Evolutionary conservation across 2,113 vertebrate species (phyloP), one percentile per base, ranked within the genome.

Genomic region (Cottus gobio): DNA sequence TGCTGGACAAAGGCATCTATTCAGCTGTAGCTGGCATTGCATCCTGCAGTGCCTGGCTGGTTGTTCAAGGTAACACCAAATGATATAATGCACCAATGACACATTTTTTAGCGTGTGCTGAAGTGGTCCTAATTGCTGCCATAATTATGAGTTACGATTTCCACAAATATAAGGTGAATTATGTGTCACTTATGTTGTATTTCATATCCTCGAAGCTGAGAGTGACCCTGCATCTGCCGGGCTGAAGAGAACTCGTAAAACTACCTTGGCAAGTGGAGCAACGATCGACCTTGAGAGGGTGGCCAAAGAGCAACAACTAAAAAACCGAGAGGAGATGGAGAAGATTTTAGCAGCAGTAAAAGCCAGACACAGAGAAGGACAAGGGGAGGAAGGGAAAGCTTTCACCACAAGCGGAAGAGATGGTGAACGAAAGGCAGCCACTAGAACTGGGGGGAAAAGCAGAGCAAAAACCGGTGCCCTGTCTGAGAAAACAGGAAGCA

Each of bases 11-110:
- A 0, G 96, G 96, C 11, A 93, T 96, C 84, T 98, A 97, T 54
- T 93, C 95, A 0, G 94, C 96, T 2, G 85, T 91, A 52, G 92
- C 87, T 0, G 96, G 96, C 7, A 90, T 89, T 20, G 90, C 91
- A 0, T 83, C 92, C 74, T 96, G 95, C 65, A 96, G 93, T 0
- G 96, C 97, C 76, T 96, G 96, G 95, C 95, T 98, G 22, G 76
- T 95, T 5, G 95, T 97, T 3, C 95, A 95, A 92, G 86, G 97
- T 97, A 88, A 95, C 20, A 34, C 7, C n/a, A 42, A 54, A 48
- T 1, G 6, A 12, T 15, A 7, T 20, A 71, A 13, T 20, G 16
- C 31, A 12, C 39, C 5, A 39, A 64, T 0, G 46, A 52, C 10
- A 12, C 61, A 16, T 71, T 10, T 26, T 2, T 58, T 64, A 60